phyloP scores from a whole-genome alignment of 2,113 vertebrate genomes.

The Pheucticus melanocephalus region DNA sequence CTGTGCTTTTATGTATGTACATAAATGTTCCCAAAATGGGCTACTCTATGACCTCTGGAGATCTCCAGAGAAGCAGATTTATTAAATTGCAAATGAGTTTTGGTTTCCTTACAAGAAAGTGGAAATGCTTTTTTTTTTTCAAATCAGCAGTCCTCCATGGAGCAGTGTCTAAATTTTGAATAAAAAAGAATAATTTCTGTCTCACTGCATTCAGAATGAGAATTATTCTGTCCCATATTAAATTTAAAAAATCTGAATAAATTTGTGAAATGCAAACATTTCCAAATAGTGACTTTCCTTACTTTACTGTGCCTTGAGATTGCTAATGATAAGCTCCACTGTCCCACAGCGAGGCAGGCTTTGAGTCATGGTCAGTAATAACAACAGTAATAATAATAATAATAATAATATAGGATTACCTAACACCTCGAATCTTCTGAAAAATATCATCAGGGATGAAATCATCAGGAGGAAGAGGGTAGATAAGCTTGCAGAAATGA shows the following conservation, averaged over 20 bases:
- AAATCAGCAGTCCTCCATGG: background rate
- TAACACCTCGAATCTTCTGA: background rate
- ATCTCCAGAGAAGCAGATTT: background rate
- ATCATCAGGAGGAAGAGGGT: background rate
- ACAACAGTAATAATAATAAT: background rate
- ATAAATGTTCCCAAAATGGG: background rate
- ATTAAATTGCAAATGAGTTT: background rate
- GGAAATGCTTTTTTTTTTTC: background rate
- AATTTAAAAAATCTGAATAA: background rate
- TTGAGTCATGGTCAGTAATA: background rate
- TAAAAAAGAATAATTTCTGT: background rate
- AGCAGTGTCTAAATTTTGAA: background rate
- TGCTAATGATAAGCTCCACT: background rate
- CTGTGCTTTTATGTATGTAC: background rate
- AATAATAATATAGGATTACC: background rate
- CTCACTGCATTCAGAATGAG: background rate
- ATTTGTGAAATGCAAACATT: background rate
- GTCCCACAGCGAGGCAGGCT: accelerated
- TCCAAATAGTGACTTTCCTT: background rate
- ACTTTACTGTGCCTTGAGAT: background rate
- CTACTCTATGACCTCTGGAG: background rate
- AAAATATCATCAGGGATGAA: background rate
- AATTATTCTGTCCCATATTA: background rate
- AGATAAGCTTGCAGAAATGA: background rate
- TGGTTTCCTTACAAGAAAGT: background rate